Percentiles rank a stretch among this genome's conserved stretches.
These are phyloP conservation scores for Cyprinella venusta DNA, from an alignment of 2,797 vertebrate species.

Conservation along the genomic window DNA sequence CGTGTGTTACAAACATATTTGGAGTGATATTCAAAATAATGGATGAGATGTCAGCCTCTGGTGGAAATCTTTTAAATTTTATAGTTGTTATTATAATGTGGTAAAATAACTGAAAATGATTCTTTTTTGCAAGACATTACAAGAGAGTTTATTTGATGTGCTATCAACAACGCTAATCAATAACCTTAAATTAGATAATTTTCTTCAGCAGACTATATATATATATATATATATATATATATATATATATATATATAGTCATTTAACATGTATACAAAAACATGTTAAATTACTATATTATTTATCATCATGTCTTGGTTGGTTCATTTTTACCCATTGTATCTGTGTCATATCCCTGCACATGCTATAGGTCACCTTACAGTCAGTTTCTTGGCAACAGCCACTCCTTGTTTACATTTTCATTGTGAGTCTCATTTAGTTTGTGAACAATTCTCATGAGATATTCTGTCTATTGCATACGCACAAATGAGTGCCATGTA, in stretches of 20 bases:
- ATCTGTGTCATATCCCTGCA: conserved; percentile 56
- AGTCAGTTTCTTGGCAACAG: conserved; percentile 76
- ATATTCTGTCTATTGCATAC: conserved; percentile 36
- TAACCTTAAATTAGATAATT: background rate
- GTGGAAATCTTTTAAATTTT: background rate
- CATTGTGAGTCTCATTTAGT: conserved; percentile 69
- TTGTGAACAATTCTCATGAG: conserved; percentile 58
- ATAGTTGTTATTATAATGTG: background rate
- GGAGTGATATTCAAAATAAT: background rate
- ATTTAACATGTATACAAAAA: no score
- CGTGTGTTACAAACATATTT: background rate
- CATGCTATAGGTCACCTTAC: conserved; percentile 69
- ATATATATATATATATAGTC: no score
- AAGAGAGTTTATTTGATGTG: background rate
- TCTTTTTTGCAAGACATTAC: background rate
- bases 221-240: no score
- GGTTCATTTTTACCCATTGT: conserved; percentile 2
- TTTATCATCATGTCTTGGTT: background rate
- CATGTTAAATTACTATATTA: background rate
- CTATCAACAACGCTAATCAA: background rate
- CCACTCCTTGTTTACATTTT: conserved; percentile 82
- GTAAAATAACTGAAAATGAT: background rate
- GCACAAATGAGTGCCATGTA: conserved; percentile 34
- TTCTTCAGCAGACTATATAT: background rate
- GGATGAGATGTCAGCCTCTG: background rate